A percentile compares a stretch with the other conserved stretches of the same genome.
Conservation (phyloP, 2,797 vertebrate genomes). For the Siniperca scherzeri region DNA sequence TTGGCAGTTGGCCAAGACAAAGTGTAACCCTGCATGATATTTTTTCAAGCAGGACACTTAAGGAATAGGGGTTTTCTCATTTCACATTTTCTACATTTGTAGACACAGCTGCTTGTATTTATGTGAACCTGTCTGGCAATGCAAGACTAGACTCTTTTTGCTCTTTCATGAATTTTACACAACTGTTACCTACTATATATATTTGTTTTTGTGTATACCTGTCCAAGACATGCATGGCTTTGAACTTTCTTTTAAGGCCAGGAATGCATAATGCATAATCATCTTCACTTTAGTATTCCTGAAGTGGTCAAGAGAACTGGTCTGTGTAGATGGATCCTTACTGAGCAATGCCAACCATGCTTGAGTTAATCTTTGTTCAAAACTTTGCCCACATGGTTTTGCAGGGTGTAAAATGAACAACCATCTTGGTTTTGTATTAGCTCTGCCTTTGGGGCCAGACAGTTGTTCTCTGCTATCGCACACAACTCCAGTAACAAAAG, state of each 20-base stretch:
- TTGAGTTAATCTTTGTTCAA: slow-evolving; percentile 17
- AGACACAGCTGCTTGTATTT: background rate
- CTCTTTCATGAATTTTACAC: background rate
- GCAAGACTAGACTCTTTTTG: background rate
- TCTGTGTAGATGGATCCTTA: slow-evolving; percentile 21
- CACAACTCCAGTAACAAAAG: slow-evolving; percentile 16
- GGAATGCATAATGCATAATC: background rate
- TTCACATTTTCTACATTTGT: background rate
- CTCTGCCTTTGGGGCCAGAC: slow-evolving; percentile 9
- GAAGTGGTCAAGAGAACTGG: background rate
- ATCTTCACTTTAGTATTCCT: slow-evolving; percentile 5
- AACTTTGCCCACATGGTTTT: slow-evolving; percentile 19
- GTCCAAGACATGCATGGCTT: background rate
- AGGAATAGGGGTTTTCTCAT: background rate
- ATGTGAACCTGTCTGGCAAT: background rate
- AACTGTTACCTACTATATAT: background rate
- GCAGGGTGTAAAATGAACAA: slow-evolving; percentile 21
- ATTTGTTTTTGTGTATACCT: background rate
- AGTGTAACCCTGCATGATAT: background rate
- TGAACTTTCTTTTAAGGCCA: slow-evolving; percentile 16
- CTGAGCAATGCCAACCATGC: background rate
- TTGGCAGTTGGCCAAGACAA: background rate
- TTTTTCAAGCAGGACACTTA: background rate
- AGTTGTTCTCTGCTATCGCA: slow-evolving; percentile 3
- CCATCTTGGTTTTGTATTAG: slow-evolving; percentile 12